Base-by-base conservation (phyloP, 1,140 invertebrate genomes). In the Chironomus tepperi region DNA sequence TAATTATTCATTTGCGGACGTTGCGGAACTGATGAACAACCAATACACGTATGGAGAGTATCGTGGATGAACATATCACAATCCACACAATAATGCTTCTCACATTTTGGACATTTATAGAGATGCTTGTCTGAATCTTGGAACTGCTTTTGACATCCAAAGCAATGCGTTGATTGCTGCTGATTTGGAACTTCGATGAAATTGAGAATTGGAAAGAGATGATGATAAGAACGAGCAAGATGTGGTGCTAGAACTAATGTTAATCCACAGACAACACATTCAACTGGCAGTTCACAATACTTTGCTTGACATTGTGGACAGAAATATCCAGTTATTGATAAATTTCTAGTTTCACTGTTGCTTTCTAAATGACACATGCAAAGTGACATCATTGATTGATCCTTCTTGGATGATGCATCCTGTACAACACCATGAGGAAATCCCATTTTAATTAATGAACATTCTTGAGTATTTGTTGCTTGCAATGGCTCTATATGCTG, bases 241-340 rank as follows among this genome's bases (percentile, higher is more conserved):
- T 99, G 97, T 15, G 97, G 96, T 10, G 97, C 96, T 7, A 97
- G 98, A 3, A 98, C 97, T n/a, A 99, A 84, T 3, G 96, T 98
- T 24, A 99, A 85, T 10, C 94, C 95, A 85, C 98, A 99, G 12
- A 93, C 91, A 80, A 91, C 89, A 82, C 98, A 99, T 84, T 99
- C 97, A 0, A 96, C 94, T 0, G 98, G 98, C 76, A 99, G 86
- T 82, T 98, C 96, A 84, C 97, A 99, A 83, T 98, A 98, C 85
- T 98, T 98, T 82, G 94, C 95, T 76, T 90, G 89, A 84, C 98
- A 99, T 80, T 98, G 96, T 21, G 96, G 96, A 83, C 97, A 99
- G 79, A 96, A 91, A 81, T 97, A 98, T 2, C 96, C 97, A 15
- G 87, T 89, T 43, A 88, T 87, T 78, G 83, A 89, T 75, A 89